Base-by-base conservation (phyloP, 2,113 vertebrate species). In the Tiliqua scincoides region DNA sequence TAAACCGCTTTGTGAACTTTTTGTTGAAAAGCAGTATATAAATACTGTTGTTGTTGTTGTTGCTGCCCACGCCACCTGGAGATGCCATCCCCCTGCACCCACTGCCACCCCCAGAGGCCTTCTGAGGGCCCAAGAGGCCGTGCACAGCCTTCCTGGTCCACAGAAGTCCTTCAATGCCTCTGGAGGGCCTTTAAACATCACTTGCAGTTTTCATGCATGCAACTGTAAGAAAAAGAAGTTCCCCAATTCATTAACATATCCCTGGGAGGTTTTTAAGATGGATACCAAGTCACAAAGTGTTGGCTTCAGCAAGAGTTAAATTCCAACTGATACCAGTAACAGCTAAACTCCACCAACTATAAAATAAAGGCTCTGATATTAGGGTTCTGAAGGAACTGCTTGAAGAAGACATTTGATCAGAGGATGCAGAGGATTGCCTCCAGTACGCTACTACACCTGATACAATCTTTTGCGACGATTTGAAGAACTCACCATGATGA, bases 401-500 rank as follows among this genome's bases (percentile, higher is more conserved):
- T 80, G 11, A 54, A 25, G n/a, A 79, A 79, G 89, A 73, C 30
- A 63, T 48, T 48, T 73, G 17, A 89, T 71, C 48, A 80, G n/a
- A n/a, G n/a, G n/a, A n/a, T 2, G 15, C 52, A 11, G 89, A 77
- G 32, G 88, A 40, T 6, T 12, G 27, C 18, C 86, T 88, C n/a
- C 82, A 89, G 25, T 52, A 11, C 65, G 70, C 40, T 54, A 84
- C 35, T 71, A 17, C 87, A 30, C 57, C 52, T 2, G 86, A 93
- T 35, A 9, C 35, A 40, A 0, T 79, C 71, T 30, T 25, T 82
- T 73, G 75, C 77, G 52, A 76, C 72, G 77, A 74, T 71, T 77
- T 3, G 23, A 48, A 82, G 63, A 25, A 93, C 97, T 98, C 95
- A 99, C 99, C 98, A 3, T 99, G 99, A 94, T 99, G 99, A 94